Evolutionary conservation across 2,113 vertebrate species (phyloP).

Genomic region (Psophia crepitans): DNA sequence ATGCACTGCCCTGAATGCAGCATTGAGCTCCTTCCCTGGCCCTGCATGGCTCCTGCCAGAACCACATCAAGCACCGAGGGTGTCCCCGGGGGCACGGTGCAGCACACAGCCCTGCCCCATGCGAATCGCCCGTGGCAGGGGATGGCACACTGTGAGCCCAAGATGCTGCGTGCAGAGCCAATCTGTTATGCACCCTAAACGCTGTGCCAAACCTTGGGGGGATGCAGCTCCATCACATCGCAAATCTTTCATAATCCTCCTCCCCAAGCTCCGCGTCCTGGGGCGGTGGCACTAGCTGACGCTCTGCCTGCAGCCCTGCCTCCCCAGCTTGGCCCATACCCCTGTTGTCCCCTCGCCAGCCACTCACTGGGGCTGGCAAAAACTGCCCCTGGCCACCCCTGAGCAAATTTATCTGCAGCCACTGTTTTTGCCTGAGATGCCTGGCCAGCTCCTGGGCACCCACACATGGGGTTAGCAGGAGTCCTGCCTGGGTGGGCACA

Average conservation of each 20-base stretch:
- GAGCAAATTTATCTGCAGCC: neutral
- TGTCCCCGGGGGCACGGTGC: neutral
- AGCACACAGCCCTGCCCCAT: neutral
- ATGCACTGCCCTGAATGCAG: neutral
- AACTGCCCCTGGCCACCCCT: neutral
- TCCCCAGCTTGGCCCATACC: neutral
- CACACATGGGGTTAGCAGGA: neutral
- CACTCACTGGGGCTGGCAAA: neutral
- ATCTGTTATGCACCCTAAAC: neutral
- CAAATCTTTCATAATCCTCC: neutral
- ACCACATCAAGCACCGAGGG: accelerated
- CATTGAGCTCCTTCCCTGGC: neutral
- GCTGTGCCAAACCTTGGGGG: neutral
- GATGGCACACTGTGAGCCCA: neutral
- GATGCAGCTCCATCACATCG: accelerated
- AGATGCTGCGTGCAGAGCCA: accelerated
- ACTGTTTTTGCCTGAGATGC: neutral
- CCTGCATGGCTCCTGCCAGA: neutral
- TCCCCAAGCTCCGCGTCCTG: accelerated
- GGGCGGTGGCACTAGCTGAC: neutral
- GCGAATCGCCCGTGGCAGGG: accelerated
- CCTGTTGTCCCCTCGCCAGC: neutral
- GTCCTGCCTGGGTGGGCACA: neutral
- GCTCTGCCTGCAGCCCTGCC: neutral
- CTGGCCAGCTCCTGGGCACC: neutral